Conservation (phyloP, 1,140 invertebrate genomes). For the Caerostris darwini region DNA sequence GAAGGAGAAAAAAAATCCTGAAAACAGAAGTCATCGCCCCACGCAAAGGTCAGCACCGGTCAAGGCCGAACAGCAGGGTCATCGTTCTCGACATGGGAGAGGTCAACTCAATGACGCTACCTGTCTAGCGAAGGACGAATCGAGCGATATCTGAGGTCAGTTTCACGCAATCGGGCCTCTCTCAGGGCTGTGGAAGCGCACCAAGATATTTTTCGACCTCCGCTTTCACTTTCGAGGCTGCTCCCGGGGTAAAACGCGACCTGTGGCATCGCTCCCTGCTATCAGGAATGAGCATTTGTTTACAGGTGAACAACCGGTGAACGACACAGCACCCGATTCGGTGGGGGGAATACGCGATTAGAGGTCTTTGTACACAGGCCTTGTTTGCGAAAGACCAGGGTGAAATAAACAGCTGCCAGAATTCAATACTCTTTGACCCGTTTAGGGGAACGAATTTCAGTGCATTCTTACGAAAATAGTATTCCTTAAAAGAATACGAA, state of each 20-base stretch:
- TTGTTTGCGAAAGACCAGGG: not conserved
- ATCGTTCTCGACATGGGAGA: slow-evolving; percentile 41
- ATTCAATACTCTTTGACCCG: not conserved
- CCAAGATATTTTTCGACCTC: slow-evolving; percentile 28
- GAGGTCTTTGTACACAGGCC: not conserved
- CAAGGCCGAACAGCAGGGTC: slow-evolving; percentile 58
- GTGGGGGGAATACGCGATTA: not conserved
- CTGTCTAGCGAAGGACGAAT: slow-evolving; percentile 54
- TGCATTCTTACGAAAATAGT: too few relatives aligned
- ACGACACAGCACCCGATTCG: not conserved
- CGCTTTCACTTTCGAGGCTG: slow-evolving; percentile 45
- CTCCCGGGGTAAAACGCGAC: not conserved
- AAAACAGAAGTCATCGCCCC: slow-evolving; percentile 69
- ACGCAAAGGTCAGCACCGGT: slow-evolving; percentile 26
- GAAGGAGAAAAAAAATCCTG: not conserved
- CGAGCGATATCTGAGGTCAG: slow-evolving; percentile 41
- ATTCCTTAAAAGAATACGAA: too few relatives aligned
- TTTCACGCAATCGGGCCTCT: not conserved
- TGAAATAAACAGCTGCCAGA: not conserved
- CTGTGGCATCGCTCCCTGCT: slow-evolving; percentile 7
- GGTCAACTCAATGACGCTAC: slow-evolving; percentile 64
- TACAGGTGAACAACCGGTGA: slow-evolving; percentile 66
- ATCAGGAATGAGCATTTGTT: slow-evolving; percentile 32
- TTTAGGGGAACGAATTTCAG: too few relatives aligned
- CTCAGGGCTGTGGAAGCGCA: not conserved